A percentile compares a stretch with the other conserved stretches of the same genome.
Evolutionary conservation across 1,140 invertebrate genomes (phyloP).

Genomic region (Pachyrhynchus sulphureomaculatus): DNA sequence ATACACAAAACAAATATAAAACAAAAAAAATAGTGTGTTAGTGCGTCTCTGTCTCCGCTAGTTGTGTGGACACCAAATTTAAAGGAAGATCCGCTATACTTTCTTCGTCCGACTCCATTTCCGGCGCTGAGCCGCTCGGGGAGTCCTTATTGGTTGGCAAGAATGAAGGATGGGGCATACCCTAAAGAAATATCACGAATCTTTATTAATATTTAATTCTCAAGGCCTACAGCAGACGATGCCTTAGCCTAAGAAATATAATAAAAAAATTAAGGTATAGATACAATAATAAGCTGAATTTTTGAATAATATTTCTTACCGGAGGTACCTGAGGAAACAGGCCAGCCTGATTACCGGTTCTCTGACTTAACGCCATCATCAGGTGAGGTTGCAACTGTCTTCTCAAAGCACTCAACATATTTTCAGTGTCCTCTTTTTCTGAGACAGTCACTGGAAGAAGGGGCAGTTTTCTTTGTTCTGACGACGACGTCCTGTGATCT

Average conservation of each 20-base stretch:
- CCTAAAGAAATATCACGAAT: constrained; percentile 25
- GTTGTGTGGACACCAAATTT: constrained; percentile 50
- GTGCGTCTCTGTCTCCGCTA: constrained; percentile 48
- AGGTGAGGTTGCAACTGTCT: constrained; percentile 54
- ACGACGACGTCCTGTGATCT: neutral
- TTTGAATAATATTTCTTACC: constrained; percentile 13
- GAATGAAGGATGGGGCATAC: constrained; percentile 38
- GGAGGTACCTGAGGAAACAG: constrained; percentile 18
- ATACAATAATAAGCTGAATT: neutral
- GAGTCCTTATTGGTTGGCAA: constrained; percentile 39
- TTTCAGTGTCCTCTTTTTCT: constrained; percentile 49
- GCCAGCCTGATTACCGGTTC: constrained; percentile 13
- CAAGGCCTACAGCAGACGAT: too few species aligned
- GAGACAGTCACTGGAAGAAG: neutral
- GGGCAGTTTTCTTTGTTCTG: neutral
- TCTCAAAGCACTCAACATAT: constrained; percentile 53
- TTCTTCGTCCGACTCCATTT: constrained; percentile 47
- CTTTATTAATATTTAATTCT: neutral
- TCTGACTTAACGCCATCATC: constrained; percentile 50
- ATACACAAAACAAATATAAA: neutral
- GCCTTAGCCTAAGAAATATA: neutral
- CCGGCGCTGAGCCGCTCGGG: constrained; percentile 37
- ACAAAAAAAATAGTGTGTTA: constrained; percentile 22
- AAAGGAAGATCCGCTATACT: constrained; percentile 47
- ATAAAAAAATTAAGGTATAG: neutral